Evolutionary conservation across 2,888 invertebrate genomes (phyloP).

Genomic region (Polymixis lichenea): DNA sequence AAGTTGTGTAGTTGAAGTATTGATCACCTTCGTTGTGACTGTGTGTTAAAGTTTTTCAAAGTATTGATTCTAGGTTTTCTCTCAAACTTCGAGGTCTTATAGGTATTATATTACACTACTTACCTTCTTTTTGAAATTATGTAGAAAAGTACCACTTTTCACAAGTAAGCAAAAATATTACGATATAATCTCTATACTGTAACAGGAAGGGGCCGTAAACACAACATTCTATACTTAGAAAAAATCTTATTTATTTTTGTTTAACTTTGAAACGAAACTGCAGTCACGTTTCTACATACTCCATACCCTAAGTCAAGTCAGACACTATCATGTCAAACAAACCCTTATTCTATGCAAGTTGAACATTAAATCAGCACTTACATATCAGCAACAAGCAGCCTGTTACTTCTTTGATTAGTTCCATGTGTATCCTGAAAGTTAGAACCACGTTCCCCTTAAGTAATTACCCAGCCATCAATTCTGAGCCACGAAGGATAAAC

Average conservation of each 20-base stretch:
- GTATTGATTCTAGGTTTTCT: background rate
- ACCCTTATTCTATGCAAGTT: slow-evolving; percentile 12
- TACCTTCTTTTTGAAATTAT: too few species aligned
- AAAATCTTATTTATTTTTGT: background rate
- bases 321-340: background rate
- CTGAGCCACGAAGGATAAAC: slow-evolving; percentile 41
- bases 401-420: slow-evolving; percentile 70
- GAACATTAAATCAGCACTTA: slow-evolving; percentile 44
- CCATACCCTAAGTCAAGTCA: background rate
- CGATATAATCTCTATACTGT: background rate
- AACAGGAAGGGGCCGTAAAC: background rate
- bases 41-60: background rate
- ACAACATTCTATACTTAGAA: background rate
- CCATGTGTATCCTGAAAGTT: slow-evolving; percentile 75
- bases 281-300: background rate
- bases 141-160: too few species aligned
- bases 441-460: slow-evolving; percentile 70
- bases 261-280: background rate
- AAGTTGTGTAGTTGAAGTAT: too few species aligned
- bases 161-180: too few species aligned
- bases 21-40: background rate
- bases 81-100: too few species aligned
- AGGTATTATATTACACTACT: too few species aligned
- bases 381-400: slow-evolving; percentile 45
- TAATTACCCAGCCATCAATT: slow-evolving; percentile 82